A percentile compares a stretch with the other conserved stretches of the same genome.
Evolutionary conservation across 2,113 vertebrate genomes (phyloP).

Genomic region (Callopanchax toddi): DNA sequence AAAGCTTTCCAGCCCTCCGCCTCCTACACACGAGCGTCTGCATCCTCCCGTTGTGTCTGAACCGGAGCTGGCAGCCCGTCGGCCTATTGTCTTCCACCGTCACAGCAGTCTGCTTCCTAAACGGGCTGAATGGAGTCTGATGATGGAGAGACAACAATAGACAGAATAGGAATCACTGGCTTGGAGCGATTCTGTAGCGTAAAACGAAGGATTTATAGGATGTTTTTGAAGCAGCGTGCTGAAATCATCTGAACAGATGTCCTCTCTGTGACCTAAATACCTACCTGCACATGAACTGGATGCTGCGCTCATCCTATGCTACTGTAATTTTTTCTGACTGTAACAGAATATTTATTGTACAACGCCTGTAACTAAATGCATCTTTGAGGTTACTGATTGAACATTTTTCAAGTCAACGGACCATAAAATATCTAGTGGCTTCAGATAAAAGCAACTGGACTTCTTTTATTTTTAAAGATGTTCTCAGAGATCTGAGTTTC

Average conservation of each 20-base stretch:
- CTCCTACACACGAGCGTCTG: background rate
- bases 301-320: background rate
- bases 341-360: background rate
- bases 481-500: too few relatives aligned
- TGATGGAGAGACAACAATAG: constrained; percentile 12
- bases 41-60: constrained; percentile 41
- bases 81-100: constrained; percentile 32
- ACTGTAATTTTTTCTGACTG: background rate
- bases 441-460: too few relatives aligned
- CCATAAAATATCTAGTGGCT: too few relatives aligned
- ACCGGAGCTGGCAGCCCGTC: constrained; percentile 43
- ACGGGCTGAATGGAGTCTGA: constrained; percentile 24
- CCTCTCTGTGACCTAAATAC: background rate
- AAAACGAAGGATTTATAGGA: too few relatives aligned
- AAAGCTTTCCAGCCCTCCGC: background rate
- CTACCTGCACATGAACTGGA: background rate
- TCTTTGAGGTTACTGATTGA: too few relatives aligned
- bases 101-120: constrained; percentile 25
- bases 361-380: too few relatives aligned
- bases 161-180: background rate
- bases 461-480: too few relatives aligned
- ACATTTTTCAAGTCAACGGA: too few relatives aligned
- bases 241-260: background rate
- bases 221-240: too few relatives aligned
- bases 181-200: background rate